Conservation (phyloP, 2,888 invertebrate species). For the Papilio protenor region DNA sequence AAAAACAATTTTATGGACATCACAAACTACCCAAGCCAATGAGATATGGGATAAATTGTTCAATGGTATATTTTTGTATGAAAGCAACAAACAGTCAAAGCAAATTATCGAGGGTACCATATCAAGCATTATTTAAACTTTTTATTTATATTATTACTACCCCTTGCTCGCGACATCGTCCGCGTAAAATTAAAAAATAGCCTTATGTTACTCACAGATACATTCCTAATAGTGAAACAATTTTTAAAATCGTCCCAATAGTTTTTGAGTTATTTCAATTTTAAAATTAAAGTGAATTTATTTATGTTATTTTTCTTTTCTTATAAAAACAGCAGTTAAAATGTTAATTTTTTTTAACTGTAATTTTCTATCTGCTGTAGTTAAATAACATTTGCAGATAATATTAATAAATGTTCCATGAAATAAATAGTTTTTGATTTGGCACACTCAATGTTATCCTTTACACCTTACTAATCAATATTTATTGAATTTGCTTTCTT, state of each 20-base stretch:
- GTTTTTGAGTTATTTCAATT: too few species aligned
- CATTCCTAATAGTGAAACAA: too few species aligned
- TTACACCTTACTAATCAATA: not conserved
- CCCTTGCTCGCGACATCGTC: too few species aligned
- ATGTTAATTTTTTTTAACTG: too few species aligned
- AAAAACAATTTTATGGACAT: constrained; percentile 50
- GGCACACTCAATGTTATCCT: not conserved
- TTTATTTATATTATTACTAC: not conserved
- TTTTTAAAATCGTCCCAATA: too few species aligned
- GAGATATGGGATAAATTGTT: not conserved
- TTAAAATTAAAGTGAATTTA: too few species aligned
- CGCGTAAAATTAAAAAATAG: too few species aligned
- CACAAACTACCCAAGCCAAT: constrained; percentile 36
- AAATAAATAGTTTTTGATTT: constrained; percentile 4
- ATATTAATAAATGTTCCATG: not conserved
- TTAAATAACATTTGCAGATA: too few species aligned
- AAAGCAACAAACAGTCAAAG: constrained; percentile 14
- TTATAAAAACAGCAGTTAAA: too few species aligned
- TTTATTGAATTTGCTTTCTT: constrained; percentile 3
- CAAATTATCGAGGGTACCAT: constrained; percentile 14
- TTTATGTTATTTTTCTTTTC: too few species aligned
- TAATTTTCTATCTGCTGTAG: too few species aligned
- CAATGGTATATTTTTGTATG: not conserved
- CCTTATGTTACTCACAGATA: too few species aligned
- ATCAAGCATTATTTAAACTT: constrained; percentile 17